A percentile compares a stretch with the other conserved stretches of the same genome.
Evolutionary conservation across 1,140 invertebrate genomes (phyloP).

Genomic region (Dysdera silvatica): DNA sequence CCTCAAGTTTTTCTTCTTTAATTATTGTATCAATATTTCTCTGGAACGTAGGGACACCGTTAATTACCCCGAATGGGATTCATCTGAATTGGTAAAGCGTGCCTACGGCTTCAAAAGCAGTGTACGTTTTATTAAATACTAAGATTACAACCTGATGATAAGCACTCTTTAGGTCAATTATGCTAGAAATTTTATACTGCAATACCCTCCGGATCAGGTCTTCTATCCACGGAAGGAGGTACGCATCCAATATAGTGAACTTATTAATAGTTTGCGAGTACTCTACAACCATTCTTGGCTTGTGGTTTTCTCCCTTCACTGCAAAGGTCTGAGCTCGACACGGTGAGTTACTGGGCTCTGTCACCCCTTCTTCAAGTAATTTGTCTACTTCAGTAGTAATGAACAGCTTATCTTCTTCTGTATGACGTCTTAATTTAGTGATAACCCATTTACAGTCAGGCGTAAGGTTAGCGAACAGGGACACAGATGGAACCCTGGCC

Average conservation of each 20-base stretch:
- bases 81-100: constrained; percentile 37
- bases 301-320: neutral
- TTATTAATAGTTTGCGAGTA: constrained; percentile 26
- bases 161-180: constrained; percentile 39
- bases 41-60: constrained; percentile 37
- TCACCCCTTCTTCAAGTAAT: constrained; percentile 16
- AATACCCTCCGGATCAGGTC: constrained; percentile 25
- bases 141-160: constrained; percentile 39
- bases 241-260: constrained; percentile 20
- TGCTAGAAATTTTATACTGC: constrained; percentile 33
- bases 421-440: neutral
- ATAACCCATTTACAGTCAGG: neutral
- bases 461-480: neutral
- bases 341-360: constrained; percentile 13
- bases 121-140: constrained; percentile 33
- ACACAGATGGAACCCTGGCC: neutral
- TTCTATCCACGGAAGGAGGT: constrained; percentile 16
- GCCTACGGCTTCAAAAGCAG: constrained; percentile 35
- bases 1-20: constrained; percentile 32
- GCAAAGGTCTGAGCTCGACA: constrained; percentile 13
- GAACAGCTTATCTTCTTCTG: neutral
- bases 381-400: constrained; percentile 1
- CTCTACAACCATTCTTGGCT: constrained; percentile 17
- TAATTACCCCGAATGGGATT: constrained; percentile 40
- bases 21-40: constrained; percentile 40